Conservation (phyloP, 64 coral and sea anemone species). For the Montipora capricornis region DNA sequence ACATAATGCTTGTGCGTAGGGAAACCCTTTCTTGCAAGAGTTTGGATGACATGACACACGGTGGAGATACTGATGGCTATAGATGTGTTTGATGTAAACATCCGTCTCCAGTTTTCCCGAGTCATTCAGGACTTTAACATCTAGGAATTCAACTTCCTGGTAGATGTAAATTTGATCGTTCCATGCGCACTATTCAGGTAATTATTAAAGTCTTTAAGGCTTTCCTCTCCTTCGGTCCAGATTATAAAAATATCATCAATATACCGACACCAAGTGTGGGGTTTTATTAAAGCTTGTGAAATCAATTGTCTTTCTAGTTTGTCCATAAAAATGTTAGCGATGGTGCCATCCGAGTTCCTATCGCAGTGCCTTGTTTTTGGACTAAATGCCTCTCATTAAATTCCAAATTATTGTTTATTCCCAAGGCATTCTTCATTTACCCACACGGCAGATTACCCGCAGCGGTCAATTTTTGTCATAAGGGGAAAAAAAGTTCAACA, state of each 20-base stretch:
- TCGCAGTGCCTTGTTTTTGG: conserved; percentile 25
- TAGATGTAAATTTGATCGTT: too few relatives aligned
- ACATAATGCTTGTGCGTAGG: conserved; percentile 51
- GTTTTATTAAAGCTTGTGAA: background rate
- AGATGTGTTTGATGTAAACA: conserved; percentile 51
- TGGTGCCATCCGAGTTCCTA: conserved; percentile 39
- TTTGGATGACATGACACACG: conserved; percentile 23
- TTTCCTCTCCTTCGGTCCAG: conserved; percentile 8
- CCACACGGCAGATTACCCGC: too few relatives aligned
- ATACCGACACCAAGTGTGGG: conserved; percentile 4
- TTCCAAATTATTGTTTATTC: too few relatives aligned
- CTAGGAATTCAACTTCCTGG: too few relatives aligned
- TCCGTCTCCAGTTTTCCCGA: conserved; percentile 36
- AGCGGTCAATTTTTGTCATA: too few relatives aligned
- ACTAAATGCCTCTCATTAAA: background rate
- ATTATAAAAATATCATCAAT: conserved; percentile 23
- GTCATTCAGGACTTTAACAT: background rate
- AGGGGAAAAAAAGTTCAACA: too few relatives aligned
- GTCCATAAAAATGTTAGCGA: conserved; percentile 50
- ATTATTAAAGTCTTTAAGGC: conserved; percentile 32
- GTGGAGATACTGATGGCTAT: conserved; percentile 57
- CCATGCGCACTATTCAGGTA: background rate
- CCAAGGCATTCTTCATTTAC: too few relatives aligned
- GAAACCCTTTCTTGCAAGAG: conserved; percentile 32
- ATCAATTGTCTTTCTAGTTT: background rate